phyloP scores from a whole-genome alignment of 2,113 vertebrate genomes.

The Hemicordylus capensis region DNA sequence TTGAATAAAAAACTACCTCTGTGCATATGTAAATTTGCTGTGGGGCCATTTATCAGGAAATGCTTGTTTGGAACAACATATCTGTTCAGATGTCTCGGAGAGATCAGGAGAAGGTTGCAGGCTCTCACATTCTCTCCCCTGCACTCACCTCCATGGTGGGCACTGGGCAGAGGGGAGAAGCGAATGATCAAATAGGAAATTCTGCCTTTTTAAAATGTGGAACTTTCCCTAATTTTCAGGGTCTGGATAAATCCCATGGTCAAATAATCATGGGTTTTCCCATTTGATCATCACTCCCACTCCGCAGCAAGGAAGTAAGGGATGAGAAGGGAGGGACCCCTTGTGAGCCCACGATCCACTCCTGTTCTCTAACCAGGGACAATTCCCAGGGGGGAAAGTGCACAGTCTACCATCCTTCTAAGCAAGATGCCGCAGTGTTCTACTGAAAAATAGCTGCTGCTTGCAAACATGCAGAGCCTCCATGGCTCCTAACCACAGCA shows the following conservation, averaged over 20 bases:
- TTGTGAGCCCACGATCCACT: background rate
- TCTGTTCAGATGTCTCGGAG: background rate
- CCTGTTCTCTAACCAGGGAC: background rate
- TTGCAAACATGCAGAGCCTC: no score
- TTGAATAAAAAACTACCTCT: slow-evolving; percentile 19
- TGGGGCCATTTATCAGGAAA: slow-evolving; percentile 20
- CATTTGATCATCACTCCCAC: background rate
- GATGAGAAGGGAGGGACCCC: no score
- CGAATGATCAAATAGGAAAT: background rate
- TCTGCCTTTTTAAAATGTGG: background rate
- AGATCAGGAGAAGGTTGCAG: background rate
- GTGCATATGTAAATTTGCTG: background rate
- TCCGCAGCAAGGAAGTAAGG: background rate
- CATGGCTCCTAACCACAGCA: no score
- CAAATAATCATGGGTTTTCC: background rate
- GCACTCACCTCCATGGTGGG: no score
- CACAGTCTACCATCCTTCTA: no score
- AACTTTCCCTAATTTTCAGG: background rate
- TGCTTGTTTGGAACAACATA: slow-evolving; percentile 16
- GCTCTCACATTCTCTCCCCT: background rate
- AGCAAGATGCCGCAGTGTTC: no score
- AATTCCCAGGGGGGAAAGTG: background rate
- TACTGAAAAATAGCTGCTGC: no score
- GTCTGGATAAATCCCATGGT: background rate
- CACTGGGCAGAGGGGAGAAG: background rate